A percentile compares a stretch with the other conserved stretches of the same genome.
These are phyloP conservation scores for Oncorhynchus kisutch DNA, from an alignment of 2,113 vertebrate species.

Conservation along the genomic window DNA sequence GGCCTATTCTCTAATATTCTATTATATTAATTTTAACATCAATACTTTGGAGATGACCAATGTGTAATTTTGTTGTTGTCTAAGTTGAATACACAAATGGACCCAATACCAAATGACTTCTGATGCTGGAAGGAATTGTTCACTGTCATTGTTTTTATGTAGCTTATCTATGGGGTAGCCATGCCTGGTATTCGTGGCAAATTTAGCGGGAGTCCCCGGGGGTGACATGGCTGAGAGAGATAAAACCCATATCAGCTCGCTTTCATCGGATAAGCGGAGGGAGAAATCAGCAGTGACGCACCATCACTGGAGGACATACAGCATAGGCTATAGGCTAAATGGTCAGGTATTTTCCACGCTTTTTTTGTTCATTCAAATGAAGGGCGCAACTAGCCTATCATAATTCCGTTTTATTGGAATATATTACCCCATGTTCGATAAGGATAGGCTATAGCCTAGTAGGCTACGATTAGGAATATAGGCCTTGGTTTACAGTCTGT, in stretches of 20 bases:
- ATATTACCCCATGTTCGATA: no score
- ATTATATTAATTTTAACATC: no score
- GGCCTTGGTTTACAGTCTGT: no score
- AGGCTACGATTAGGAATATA: no score
- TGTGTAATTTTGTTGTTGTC: no score
- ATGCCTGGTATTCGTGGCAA: conserved; percentile 27
- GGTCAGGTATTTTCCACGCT: neutral
- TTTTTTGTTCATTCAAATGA: no score
- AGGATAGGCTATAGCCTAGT: no score
- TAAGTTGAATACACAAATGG: neutral
- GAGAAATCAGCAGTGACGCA: conserved; percentile 55
- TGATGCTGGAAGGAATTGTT: neutral
- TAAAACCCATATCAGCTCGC: conserved; percentile 64
- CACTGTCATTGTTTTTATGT: conserved; percentile 17
- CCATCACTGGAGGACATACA: conserved; percentile 53
- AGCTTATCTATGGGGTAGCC: neutral
- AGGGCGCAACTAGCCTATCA: neutral
- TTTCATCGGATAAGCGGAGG: conserved; percentile 63
- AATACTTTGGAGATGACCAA: no score
- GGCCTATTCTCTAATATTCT: neutral
- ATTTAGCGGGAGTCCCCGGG: conserved; percentile 26
- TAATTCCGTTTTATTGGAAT: neutral
- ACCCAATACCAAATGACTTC: neutral
- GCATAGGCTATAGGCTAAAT: conserved; percentile 14
- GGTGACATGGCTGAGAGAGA: conserved; percentile 60